Evolutionary conservation across 1,140 invertebrate genomes (phyloP).

Genomic region (Tachypleus tridentatus): DNA sequence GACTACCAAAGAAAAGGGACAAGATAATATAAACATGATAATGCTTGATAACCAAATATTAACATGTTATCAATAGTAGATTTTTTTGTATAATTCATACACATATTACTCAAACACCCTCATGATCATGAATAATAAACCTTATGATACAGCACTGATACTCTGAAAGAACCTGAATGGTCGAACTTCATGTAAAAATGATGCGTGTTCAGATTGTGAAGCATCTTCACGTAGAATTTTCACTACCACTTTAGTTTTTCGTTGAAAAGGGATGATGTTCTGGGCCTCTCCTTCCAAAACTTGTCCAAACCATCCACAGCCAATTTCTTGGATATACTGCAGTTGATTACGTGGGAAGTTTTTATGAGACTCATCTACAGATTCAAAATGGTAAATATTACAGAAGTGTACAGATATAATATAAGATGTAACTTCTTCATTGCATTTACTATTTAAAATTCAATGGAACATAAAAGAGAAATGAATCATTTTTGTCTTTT

Average conservation of each 20-base stretch:
- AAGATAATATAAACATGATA: not conserved
- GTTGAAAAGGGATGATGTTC: constrained; percentile 5
- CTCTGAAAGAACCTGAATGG: constrained; percentile 13
- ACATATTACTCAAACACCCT: not conserved
- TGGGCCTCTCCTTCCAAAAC: constrained; percentile 50
- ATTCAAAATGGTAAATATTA: too few relatives aligned
- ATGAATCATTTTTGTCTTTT: too few relatives aligned
- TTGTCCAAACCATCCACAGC: constrained; percentile 75
- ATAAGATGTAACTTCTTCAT: too few relatives aligned
- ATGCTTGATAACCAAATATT: not conserved
- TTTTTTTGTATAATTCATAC: not conserved
- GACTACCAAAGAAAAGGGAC: not conserved
- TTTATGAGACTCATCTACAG: constrained; percentile 41
- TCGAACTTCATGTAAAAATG: constrained; percentile 54
- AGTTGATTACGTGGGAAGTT: constrained; percentile 63
- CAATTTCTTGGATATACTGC: constrained; percentile 68
- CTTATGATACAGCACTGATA: not conserved
- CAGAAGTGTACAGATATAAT: too few relatives aligned
- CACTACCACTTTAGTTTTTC: constrained; percentile 39
- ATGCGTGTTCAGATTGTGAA: constrained; percentile 47
- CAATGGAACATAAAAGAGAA: too few relatives aligned
- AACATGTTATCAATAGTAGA: not conserved
- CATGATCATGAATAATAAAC: not conserved
- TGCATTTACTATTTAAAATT: too few relatives aligned
- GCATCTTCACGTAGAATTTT: constrained; percentile 59